Base-by-base conservation (phyloP, 53 echinoderm and acorn worm species). In the Holothuria leucospilota region DNA sequence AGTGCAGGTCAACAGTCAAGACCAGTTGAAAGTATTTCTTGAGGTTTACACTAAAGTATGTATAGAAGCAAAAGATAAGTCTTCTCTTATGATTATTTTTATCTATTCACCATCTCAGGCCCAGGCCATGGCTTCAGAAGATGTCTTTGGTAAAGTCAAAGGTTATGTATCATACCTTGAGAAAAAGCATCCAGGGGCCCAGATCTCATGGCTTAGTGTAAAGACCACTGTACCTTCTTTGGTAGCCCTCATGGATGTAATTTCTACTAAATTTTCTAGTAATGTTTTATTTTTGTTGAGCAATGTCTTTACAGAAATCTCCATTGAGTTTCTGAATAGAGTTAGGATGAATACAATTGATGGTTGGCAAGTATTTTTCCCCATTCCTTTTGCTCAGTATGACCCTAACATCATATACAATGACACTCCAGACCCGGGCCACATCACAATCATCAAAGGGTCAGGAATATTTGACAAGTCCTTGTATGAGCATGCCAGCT, bases 341-440 rank as follows among this genome's bases (percentile, higher is more conserved):
- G 94, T 93, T n/a, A 92, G 99, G 28, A 99, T 99, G 95, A 95
- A 99, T 85, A 93, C 99, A 26, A 99, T 99, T 58, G 81, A 84
- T 0, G 92, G 89, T 29, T 95, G 95, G 93, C 95, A 95, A 79
- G 95, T 93, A 24, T 95, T 99, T 81, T 95, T 99, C 78, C 95
- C 99, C 7, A 93, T 95, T 49, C 95, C 99, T 2, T 99, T 99
- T 69, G 86, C 94, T 24, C 99, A 95, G 83, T 99, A 92, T 51
- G 99, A 99, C 80, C 91, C 99, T 28, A 82, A 90, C 73, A 95
- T 95, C 72, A 92, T 99, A 65, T 93, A 93, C 52, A 75, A 83
- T 2, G 94, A 95, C 29, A 59, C 83, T n/a, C 91, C 93, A 8
- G 86, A 93, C 65, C 94, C 95, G 0, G 90, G 87, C 29, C 88